Conservation (phyloP, 1,140 invertebrate genomes). For the Caenorhabditis brenneri region DNA sequence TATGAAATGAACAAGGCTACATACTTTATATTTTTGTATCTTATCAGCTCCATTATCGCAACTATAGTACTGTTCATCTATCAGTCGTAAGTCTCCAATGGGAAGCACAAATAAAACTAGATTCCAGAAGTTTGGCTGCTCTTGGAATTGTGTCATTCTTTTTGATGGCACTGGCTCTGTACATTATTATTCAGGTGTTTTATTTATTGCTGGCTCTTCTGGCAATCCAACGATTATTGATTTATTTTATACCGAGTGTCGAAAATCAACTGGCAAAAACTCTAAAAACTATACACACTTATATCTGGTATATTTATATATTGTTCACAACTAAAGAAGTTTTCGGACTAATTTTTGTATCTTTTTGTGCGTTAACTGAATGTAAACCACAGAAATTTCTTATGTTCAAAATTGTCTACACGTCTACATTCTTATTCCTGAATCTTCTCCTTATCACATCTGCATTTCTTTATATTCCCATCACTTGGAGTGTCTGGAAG, state of each 20-base stretch:
- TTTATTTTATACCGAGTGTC: background rate
- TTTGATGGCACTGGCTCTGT: background rate
- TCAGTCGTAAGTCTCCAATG: background rate
- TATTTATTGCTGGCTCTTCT: background rate
- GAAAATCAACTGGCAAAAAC: background rate
- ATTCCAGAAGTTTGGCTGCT: background rate
- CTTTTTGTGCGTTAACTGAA: background rate
- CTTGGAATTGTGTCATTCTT: background rate
- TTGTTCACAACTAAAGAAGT: background rate
- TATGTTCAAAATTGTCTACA: too few species aligned
- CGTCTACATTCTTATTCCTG: background rate
- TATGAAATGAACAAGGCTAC: background rate
- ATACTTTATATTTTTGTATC: background rate
- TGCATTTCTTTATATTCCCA: background rate
- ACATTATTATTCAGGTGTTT: background rate
- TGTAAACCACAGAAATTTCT: too few species aligned
- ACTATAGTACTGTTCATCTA: background rate
- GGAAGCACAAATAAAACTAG: background rate
- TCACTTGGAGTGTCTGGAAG: background rate
- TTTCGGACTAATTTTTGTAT: background rate
- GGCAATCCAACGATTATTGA: background rate
- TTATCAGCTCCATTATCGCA: background rate
- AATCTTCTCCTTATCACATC: background rate
- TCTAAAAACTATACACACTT: background rate
- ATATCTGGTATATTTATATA: background rate